Percentiles rank a stretch among this genome's conserved stretches.
Evolutionary conservation across 2,113 vertebrate species (phyloP).

Genomic region (Chinchilla lanigera): DNA sequence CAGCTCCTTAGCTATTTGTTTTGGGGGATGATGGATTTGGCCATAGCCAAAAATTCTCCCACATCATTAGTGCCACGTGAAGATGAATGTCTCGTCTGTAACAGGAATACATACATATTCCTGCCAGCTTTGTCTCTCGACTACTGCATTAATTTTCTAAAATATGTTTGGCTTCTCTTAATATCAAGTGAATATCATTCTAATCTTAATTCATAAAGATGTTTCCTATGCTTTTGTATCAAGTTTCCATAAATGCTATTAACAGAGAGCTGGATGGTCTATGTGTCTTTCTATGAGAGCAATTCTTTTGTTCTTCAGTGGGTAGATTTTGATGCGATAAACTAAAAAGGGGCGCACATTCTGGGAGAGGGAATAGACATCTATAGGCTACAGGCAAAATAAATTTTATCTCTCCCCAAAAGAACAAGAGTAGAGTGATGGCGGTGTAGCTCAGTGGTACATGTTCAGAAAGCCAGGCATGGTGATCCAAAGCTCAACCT

Average conservation of each 20-base stretch:
- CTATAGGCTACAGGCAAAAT: not conserved
- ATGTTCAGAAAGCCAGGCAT: not conserved
- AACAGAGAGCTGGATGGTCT: not conserved
- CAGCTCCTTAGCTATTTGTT: not conserved
- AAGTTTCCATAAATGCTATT: not conserved
- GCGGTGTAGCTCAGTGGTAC: not conserved
- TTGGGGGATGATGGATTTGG: not conserved
- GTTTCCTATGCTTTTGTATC: not conserved
- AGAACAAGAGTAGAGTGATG: not conserved
- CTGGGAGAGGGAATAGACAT: not conserved
- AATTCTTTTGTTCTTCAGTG: constrained; percentile 59
- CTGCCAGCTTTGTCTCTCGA: constrained; percentile 5
- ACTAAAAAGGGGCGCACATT: not conserved
- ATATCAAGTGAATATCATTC: constrained; percentile 44
- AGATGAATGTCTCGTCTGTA: not conserved
- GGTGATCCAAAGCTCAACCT: not conserved
- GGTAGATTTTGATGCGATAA: not conserved
- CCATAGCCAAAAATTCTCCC: constrained; percentile 1
- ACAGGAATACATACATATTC: not conserved
- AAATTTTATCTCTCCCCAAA: not conserved
- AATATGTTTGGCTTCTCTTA: not conserved
- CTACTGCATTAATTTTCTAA: constrained; percentile 23
- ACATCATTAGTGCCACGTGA: not conserved
- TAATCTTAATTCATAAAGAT: not conserved
- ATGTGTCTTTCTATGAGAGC: not conserved